phyloP scores from a whole-genome alignment of 2,888 invertebrate genomes.

The Linnaemya vulpina region DNA sequence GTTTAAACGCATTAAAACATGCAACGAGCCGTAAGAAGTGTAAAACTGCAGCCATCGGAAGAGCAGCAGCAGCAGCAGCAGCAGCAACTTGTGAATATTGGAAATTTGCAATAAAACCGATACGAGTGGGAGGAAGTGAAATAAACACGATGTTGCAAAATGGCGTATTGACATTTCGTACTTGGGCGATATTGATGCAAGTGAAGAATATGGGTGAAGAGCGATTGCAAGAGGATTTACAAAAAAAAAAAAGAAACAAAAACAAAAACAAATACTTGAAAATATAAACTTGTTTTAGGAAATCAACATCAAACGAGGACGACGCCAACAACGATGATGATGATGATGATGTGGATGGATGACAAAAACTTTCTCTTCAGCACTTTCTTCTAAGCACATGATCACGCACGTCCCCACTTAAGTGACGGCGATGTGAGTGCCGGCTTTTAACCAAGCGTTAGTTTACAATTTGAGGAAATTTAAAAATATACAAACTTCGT shows the following conservation, averaged over 20 bases:
- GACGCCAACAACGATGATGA: slow-evolving; percentile 20
- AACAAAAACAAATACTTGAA: too few relatives aligned
- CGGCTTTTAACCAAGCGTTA: slow-evolving; percentile 11
- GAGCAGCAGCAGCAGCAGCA: too few relatives aligned
- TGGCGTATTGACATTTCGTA: slow-evolving; percentile 34
- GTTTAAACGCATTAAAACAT: slow-evolving; percentile 69
- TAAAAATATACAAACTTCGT: too few relatives aligned
- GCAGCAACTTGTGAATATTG: slow-evolving; percentile 41
- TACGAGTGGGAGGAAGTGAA: slow-evolving; percentile 19
- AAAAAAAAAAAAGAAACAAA: slow-evolving; percentile 11
- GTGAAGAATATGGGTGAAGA: neutral
- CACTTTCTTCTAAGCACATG: slow-evolving; percentile 16
- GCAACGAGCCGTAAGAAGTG: slow-evolving; percentile 51
- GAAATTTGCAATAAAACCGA: slow-evolving; percentile 31
- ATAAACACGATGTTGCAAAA: slow-evolving; percentile 30
- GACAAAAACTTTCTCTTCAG: slow-evolving; percentile 36
- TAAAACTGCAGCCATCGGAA: slow-evolving; percentile 44
- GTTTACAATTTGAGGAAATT: neutral
- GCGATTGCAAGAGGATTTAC: neutral
- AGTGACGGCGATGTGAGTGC: neutral
- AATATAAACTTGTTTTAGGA: slow-evolving; percentile 38
- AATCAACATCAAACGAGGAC: slow-evolving; percentile 51
- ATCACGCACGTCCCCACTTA: slow-evolving; percentile 47
- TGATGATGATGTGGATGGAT: slow-evolving; percentile 29
- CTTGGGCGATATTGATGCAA: slow-evolving; percentile 14